Conservation (phyloP, 2,113 vertebrate species). For the Cranoglanis bouderius region DNA sequence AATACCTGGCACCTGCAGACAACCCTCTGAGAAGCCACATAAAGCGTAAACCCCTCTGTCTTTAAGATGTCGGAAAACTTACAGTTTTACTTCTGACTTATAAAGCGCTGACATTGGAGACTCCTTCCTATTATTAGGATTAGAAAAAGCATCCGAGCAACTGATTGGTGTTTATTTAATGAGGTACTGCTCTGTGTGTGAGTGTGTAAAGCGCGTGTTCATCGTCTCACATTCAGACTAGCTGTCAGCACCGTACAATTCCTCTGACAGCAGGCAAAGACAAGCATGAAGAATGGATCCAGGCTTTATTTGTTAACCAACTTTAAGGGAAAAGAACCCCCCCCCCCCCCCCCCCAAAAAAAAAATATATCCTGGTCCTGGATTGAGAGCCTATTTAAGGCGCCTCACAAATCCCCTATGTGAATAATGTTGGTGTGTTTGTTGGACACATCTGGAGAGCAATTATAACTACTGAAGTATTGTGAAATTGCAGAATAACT, state of each 20-base stretch:
- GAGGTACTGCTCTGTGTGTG: neutral
- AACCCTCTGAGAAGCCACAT: neutral
- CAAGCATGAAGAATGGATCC: neutral
- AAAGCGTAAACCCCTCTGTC: neutral
- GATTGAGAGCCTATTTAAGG: neutral
- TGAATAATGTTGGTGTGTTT: slow-evolving; percentile 7
- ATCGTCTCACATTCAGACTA: neutral
- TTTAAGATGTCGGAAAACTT: too few species aligned
- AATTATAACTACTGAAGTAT: slow-evolving; percentile 32
- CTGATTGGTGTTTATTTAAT: neutral
- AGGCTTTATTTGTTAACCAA: neutral
- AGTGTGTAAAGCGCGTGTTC: neutral
- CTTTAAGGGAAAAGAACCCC: neutral
- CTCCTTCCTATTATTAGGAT: too few species aligned
- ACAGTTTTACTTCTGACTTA: too few species aligned
- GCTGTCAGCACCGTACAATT: neutral
- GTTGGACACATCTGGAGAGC: slow-evolving; percentile 27
- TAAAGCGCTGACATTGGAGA: too few species aligned
- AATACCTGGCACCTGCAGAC: too few species aligned
- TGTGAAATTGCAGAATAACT: neutral
- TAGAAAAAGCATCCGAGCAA: neutral
- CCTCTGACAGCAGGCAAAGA: neutral
- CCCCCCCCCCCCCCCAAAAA: too few species aligned
- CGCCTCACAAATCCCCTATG: neutral
- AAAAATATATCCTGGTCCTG: neutral